Conservation (phyloP, 2,113 vertebrate species). For the Terrapene triunguis region DNA sequence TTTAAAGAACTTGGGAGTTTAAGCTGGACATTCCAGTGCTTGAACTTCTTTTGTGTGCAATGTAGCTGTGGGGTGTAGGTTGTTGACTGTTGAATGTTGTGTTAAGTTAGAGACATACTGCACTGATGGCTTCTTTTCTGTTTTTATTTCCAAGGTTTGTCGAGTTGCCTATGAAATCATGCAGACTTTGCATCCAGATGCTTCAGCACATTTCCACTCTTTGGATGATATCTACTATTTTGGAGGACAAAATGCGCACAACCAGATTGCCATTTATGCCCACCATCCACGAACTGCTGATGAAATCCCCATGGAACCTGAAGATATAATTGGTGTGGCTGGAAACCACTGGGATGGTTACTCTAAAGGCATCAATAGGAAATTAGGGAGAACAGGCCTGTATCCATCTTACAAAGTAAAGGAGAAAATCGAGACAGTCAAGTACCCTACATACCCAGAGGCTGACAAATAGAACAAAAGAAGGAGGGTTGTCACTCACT, state of each 20-base stretch:
- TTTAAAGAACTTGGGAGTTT: neutral
- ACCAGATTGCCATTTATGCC: conserved; percentile 95
- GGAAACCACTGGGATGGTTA: conserved; percentile 99
- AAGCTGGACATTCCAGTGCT: neutral
- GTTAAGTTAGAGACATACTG: neutral
- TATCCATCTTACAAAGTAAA: conserved; percentile 99
- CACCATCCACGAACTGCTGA: conserved; percentile 92
- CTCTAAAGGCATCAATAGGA: conserved; percentile 98
- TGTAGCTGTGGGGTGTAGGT: neutral
- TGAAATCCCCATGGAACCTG: conserved; percentile 96
- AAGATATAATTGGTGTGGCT: conserved; percentile 95
- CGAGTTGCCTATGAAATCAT: conserved; percentile 99
- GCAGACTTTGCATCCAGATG: conserved; percentile 97
- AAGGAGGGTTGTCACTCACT: conserved; percentile 44
- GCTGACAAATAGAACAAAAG: conserved; percentile 88
- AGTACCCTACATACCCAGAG: conserved; percentile 96
- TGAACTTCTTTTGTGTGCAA: neutral
- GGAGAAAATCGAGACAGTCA: conserved; percentile 97
- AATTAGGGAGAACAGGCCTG: conserved; percentile 95
- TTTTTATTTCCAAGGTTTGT: conserved; percentile 87
- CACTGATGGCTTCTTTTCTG: conserved; percentile 29
- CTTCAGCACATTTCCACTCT: conserved; percentile 95
- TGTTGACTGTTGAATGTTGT: conserved; percentile 7
- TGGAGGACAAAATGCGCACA: conserved; percentile 98
- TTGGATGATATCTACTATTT: conserved; percentile 99